Base-by-base conservation (phyloP, 2,113 vertebrate genomes). In the Plecturocebus donacophilus region DNA sequence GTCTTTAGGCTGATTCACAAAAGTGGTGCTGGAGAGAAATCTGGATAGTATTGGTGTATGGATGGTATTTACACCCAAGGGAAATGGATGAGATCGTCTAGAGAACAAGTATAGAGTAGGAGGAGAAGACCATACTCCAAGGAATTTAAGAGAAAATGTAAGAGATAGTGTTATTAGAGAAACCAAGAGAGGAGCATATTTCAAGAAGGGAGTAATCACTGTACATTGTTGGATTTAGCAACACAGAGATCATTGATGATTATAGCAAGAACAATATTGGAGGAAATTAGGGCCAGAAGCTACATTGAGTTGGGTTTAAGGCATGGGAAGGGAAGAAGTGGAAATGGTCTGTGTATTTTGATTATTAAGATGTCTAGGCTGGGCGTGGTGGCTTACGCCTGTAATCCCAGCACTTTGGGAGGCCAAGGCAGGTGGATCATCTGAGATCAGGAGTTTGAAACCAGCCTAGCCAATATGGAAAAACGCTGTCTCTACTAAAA, bases 141-240 rank as follows among this genome's bases (percentile, higher is more conserved):
- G 68, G 42, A 87, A 80, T 71, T 66, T 85, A 52, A 75, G 52
- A 95, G 52, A 56, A 96, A 97, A 87, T 77, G 40, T 75, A 38
- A 56, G 87, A 94, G 80, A 45, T 52, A 25, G 38, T 76, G 35
- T 54, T 56, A 35, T 90, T 79, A 38, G 13, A 81, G 79, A 95
- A 83, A 68, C 47, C 8, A 58, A 77, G 52, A 95, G 66, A 71
- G 6, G 68, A 91, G 27, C 19, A 11, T 70, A 27, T 92, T 87
- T 95, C 25, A 61, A n/a, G 82, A 71, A 94, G 96, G 52, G 82
- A 80, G 19, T 23, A 38, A 45, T 76, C 30, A 91, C 25, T 79
- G 4, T 85, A 64, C 80, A 92, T 94, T 93, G 80, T 96, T 91
- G 61, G 47, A 12, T 93, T 93, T 96, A 64, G 47, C 56, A 94